phyloP scores from a whole-genome alignment of 1,140 invertebrate species.

The Bicyclus anynana region DNA sequence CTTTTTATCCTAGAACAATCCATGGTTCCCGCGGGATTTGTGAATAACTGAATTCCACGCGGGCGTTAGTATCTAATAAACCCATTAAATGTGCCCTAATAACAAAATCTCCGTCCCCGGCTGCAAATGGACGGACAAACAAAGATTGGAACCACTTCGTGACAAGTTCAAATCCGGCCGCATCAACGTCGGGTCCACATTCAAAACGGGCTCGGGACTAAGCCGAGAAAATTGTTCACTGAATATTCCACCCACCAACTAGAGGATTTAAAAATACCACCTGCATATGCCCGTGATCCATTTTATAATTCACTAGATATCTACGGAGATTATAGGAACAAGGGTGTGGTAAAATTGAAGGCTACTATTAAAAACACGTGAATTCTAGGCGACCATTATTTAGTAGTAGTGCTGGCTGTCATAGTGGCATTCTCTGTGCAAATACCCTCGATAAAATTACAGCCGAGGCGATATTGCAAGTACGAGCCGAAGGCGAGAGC shows the following conservation, averaged over 20 bases:
- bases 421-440: no score
- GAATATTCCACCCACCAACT: constrained; percentile 18
- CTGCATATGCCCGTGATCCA: background rate
- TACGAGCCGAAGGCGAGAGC: no score
- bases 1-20: no score
- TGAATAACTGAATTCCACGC: no score
- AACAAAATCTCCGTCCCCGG: constrained; percentile 7
- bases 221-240: constrained; percentile 25
- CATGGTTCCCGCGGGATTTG: no score
- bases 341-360: background rate
- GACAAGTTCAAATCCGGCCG: constrained; percentile 27
- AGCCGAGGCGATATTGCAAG: no score
- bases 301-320: background rate
- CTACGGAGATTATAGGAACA: background rate
- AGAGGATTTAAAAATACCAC: constrained; percentile 1
- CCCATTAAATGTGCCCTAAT: background rate
- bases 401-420: no score
- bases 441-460: no score
- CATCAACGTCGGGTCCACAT: constrained; percentile 26
- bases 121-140: constrained; percentile 30
- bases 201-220: constrained; percentile 27
- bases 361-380: no score
- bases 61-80: no score
- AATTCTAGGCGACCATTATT: no score
- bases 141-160: constrained; percentile 31